Percentiles rank a stretch among this genome's conserved stretches.
These are phyloP conservation scores for Gadus chalcogrammus DNA, from an alignment of 2,113 vertebrate species.

Conservation along the genomic window DNA sequence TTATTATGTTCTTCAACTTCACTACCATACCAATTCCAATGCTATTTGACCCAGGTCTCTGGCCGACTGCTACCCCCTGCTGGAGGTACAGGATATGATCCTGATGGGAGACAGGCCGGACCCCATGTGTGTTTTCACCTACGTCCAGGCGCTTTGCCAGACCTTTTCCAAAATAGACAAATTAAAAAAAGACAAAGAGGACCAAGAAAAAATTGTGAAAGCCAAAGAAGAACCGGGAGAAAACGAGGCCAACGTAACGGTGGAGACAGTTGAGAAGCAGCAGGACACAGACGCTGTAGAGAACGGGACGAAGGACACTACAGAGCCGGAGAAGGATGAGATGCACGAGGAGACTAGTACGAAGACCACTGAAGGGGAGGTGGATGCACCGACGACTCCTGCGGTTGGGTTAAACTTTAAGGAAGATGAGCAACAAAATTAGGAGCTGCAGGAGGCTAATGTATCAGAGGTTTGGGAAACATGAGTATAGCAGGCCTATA, in stretches of 20 bases:
- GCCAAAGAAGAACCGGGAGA: conserved; percentile 24
- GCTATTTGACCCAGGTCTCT: conserved; percentile 49
- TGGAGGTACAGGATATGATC: conserved; percentile 73
- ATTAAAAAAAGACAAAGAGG: conserved; percentile 75
- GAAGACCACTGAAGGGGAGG: conserved; percentile 10
- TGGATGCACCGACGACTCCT: conserved; percentile 13
- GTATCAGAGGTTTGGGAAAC: conserved; percentile 33
- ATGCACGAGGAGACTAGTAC: background rate
- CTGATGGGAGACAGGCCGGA: conserved; percentile 70
- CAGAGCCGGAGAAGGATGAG: conserved; percentile 35
- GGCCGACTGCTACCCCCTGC: conserved; percentile 74
- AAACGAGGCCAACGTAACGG: conserved; percentile 22
- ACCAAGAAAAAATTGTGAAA: conserved; percentile 55
- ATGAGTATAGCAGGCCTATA: too few relatives aligned
- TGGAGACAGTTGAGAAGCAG: conserved; percentile 36
- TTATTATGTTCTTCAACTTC: background rate
- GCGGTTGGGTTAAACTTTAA: conserved; percentile 18
- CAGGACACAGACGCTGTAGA: conserved; percentile 18
- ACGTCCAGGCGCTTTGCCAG: conserved; percentile 80
- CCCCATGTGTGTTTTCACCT: conserved; percentile 77
- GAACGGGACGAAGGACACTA: background rate
- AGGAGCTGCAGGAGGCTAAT: conserved; percentile 23
- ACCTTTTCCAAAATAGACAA: conserved; percentile 76
- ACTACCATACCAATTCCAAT: too few relatives aligned
- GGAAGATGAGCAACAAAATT: background rate